phyloP scores from a whole-genome alignment of 2,888 invertebrate genomes.

The Drosophila setosimentum region DNA sequence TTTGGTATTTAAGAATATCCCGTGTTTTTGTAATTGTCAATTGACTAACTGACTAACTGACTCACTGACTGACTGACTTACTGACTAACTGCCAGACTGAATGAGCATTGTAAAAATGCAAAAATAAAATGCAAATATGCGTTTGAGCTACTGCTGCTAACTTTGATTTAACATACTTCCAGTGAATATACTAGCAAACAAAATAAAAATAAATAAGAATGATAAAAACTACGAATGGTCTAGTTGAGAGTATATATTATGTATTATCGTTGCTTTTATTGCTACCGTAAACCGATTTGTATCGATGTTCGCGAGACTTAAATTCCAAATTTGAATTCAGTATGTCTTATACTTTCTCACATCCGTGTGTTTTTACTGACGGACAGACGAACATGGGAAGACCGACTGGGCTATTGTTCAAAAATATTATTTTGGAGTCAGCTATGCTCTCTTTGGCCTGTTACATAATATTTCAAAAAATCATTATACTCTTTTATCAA shows the following conservation, averaged over 20 bases:
- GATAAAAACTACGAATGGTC: neutral
- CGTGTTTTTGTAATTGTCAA: constrained; percentile 67
- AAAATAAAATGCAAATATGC: constrained; percentile 29
- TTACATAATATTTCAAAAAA: neutral
- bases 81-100: constrained; percentile 19
- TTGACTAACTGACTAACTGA: constrained; percentile 22
- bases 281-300: neutral
- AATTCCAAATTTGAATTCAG: neutral
- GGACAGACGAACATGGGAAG: neutral
- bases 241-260: neutral
- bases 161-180: neutral
- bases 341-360: neutral
- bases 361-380: neutral
- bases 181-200: constrained; percentile 15
- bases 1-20: constrained; percentile 66
- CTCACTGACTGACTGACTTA: constrained; percentile 13
- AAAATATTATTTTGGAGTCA: neutral
- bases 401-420: neutral
- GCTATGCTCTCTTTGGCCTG: neutral
- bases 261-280: neutral
- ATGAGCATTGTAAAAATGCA: constrained; percentile 9
- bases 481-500: neutral
- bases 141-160: neutral
- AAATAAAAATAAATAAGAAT: neutral
- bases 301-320: neutral